Conservation (phyloP, 1,140 invertebrate species). For the Anagrus nilaparvatae region DNA sequence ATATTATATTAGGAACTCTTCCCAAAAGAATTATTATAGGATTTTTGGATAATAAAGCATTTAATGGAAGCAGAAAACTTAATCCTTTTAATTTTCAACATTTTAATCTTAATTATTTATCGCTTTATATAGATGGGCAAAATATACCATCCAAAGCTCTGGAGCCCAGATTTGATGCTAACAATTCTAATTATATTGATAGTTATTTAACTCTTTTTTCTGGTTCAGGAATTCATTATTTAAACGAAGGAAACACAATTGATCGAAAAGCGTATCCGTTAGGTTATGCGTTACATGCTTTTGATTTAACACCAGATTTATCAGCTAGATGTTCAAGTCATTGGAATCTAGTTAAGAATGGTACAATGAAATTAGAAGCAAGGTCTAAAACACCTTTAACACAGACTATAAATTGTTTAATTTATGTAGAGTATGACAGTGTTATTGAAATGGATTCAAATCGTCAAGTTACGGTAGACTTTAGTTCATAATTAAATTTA, state of each 20-base stretch:
- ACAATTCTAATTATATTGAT: no score
- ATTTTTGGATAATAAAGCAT: no score
- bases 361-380: conserved; percentile 26
- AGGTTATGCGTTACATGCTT: conserved; percentile 24
- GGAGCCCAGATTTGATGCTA: background rate
- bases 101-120: no score
- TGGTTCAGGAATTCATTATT: conserved; percentile 29
- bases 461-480: conserved; percentile 23
- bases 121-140: no score
- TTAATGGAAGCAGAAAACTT: no score
- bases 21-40: no score
- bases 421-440: conserved; percentile 30
- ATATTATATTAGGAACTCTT: no score
- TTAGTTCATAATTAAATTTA: no score
- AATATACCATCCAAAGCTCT: no score
- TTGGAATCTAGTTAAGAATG: conserved; percentile 29
- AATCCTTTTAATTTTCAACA: no score
- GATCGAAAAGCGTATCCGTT: conserved; percentile 14
- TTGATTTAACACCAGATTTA: conserved; percentile 32
- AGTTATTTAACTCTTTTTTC: conserved; percentile 32
- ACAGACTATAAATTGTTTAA: conserved; percentile 25
- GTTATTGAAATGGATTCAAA: conserved; percentile 25
- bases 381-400: conserved; percentile 22
- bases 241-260: conserved; percentile 22
- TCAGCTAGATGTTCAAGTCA: conserved; percentile 25